Percentiles rank a stretch among this genome's conserved stretches.
Conservation (phyloP, 2,888 invertebrate genomes). For the Cataglyphis cursor region DNA sequence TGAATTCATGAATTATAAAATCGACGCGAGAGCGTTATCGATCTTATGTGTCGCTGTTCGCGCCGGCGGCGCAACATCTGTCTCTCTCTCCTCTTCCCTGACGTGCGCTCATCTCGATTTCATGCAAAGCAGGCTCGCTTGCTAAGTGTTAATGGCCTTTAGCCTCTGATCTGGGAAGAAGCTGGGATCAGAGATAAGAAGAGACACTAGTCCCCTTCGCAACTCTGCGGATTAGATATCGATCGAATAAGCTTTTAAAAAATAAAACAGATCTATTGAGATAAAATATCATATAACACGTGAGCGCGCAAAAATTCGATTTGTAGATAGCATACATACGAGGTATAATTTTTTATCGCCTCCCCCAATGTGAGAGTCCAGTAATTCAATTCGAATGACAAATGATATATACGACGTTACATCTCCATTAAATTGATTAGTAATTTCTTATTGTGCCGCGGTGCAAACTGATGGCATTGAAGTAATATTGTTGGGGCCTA, state of each 20-base stretch:
- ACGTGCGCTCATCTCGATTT: conserved; percentile 69
- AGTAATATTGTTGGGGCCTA: conserved; percentile 62
- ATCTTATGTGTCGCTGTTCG: conserved; percentile 68
- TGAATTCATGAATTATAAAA: conserved; percentile 84
- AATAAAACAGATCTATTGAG: neutral
- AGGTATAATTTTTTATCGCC: conserved; percentile 61
- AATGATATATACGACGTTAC: conserved; percentile 62
- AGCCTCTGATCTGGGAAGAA: conserved; percentile 55
- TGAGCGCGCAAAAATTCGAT: conserved; percentile 38
- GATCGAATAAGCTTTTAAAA: conserved; percentile 13
- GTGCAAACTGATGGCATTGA: conserved; percentile 68
- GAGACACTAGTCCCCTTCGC: neutral
- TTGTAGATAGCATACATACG: neutral
- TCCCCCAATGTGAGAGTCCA: neutral
- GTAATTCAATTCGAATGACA: conserved; percentile 73
- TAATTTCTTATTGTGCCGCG: conserved; percentile 68
- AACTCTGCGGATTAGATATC: neutral
- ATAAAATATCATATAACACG: neutral
- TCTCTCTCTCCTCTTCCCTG: conserved; percentile 37
- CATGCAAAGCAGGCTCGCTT: conserved; percentile 67
- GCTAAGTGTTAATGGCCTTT: conserved; percentile 67
- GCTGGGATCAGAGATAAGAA: conserved; percentile 35
- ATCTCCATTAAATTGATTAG: conserved; percentile 73
- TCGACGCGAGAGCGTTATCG: conserved; percentile 80
- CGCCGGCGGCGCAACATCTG: conserved; percentile 24